Percentiles rank a stretch among this genome's conserved stretches.
Evolutionary conservation across 1,140 invertebrate genomes (phyloP).

Genomic region (Philotrypesis tridentata): DNA sequence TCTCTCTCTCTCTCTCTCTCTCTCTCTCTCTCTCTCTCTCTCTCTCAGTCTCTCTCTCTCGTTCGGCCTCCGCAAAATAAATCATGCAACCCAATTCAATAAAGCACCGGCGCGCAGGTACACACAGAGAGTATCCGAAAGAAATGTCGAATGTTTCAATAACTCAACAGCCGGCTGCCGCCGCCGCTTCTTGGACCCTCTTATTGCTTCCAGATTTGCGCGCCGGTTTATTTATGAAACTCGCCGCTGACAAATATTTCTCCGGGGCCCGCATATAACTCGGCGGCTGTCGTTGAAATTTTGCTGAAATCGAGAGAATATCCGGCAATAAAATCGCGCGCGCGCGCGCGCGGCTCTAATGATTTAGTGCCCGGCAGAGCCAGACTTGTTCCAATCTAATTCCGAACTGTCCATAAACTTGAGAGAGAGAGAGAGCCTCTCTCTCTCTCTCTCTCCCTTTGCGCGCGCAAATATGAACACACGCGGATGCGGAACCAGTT

Average conservation of each 20-base stretch:
- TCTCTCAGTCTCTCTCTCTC: neutral
- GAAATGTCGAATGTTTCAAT: conserved; percentile 64
- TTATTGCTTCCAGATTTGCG: conserved; percentile 27
- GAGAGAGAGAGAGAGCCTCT: conserved; percentile 13
- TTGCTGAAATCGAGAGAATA: neutral
- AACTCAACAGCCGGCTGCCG: conserved; percentile 46
- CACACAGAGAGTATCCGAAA: conserved; percentile 53
- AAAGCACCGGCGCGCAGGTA: conserved; percentile 62
- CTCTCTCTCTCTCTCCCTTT: conserved; percentile 49
- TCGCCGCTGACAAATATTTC: conserved; percentile 11
- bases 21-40: conserved; percentile 6
- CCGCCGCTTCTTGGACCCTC: conserved; percentile 20
- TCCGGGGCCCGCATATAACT: neutral
- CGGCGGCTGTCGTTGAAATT: neutral
- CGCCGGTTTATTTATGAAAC: conserved; percentile 1
- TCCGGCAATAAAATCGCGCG: neutral
- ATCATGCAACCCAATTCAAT: conserved; percentile 69
- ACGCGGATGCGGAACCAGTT: conserved; percentile 41
- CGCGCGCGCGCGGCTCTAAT: neutral
- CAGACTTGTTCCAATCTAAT: conserved; percentile 35
- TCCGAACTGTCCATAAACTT: conserved; percentile 2
- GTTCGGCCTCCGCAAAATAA: conserved; percentile 51
- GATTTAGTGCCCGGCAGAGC: neutral
- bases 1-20: neutral
- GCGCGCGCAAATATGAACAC: conserved; percentile 34